Base-by-base conservation (phyloP, 2,797 vertebrate species). In the Balearica regulorum region DNA sequence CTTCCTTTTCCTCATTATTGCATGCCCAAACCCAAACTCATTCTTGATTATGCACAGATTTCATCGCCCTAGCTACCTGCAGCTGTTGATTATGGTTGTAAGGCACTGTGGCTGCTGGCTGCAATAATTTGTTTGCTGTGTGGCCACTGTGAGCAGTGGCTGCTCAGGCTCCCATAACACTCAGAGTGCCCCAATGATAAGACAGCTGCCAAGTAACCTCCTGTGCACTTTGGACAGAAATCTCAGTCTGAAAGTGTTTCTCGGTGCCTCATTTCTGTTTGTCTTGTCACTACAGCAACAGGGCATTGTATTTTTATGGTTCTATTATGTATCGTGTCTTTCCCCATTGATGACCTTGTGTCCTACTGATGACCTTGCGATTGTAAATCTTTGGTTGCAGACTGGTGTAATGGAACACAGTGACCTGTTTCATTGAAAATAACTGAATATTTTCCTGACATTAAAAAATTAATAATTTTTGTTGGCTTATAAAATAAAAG, bases 261-360 rank as follows among this genome's bases (percentile, higher is more conserved):
- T 86, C 43, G 65, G 41, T 90, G 76, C 26, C 46, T 91, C 0
- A 0, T 84, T 87, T 93, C 70, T 89, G 46, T 93, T 95, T 94
- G 70, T 61, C 44, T 58, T 60, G 80, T 94, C 64, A 62, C 87
- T 85, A 83, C 44, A 83, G 90, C 84, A 96, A 94, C 78, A 68
- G 3, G 15, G 24, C 83, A 26, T 44, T 92, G 64, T 71, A 53
- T 60, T 94, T 94, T 75, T 91, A 85, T 9, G 5, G 10, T 87
- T 94, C 48, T 57, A 11, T 77, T 88, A 49, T 51, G 31, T 83
- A 68, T n/a, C 31, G 25, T 57, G 31, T 66, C 41, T 77, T 93
- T 89, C 73, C 13, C 37, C 0, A 1, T 8, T 49, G 37, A 39
- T 22, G 48, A 31, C 19, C 37, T 84, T 37, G 21, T 44, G 25